phyloP scores from a whole-genome alignment of 2,113 vertebrate species.

The Eubucco bourcierii region DNA sequence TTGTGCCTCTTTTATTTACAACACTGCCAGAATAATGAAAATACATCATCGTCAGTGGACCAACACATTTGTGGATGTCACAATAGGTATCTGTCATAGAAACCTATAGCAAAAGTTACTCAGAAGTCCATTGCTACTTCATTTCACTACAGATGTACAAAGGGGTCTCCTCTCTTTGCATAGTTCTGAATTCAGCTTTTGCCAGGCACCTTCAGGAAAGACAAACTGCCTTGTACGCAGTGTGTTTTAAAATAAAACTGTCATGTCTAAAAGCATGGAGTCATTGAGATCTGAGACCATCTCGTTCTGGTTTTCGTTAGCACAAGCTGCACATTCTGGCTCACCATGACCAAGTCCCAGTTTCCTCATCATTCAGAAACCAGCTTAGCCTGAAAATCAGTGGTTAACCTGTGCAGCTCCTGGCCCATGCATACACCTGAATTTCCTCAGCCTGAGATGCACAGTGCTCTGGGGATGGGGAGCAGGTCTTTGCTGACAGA shows the following conservation, averaged over 20 bases:
- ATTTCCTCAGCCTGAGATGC: background rate
- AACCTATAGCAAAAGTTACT: background rate
- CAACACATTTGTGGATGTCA: background rate
- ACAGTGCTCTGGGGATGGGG: fast-evolving
- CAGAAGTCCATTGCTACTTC: background rate
- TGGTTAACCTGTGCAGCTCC: background rate
- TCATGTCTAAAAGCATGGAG: background rate
- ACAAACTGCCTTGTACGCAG: background rate
- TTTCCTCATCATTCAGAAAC: background rate
- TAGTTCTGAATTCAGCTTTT: background rate
- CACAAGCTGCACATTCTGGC: background rate
- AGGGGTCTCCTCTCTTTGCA: background rate
- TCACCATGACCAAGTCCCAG: background rate
- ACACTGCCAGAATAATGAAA: background rate
- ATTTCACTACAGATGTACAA: background rate
- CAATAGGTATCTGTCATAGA: background rate
- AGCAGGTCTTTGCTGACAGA: background rate
- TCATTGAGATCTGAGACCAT: conserved; percentile 13
- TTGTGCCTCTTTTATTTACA: background rate
- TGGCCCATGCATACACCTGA: background rate
- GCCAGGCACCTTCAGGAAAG: background rate
- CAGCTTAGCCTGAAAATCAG: background rate
- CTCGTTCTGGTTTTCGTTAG: conserved; percentile 10
- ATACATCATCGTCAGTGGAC: background rate
- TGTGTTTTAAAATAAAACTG: conserved; percentile 23